A percentile compares a stretch with the other conserved stretches of the same genome.
Evolutionary conservation across 2,113 vertebrate genomes (phyloP).

Genomic region (Centropus bengalensis): DNA sequence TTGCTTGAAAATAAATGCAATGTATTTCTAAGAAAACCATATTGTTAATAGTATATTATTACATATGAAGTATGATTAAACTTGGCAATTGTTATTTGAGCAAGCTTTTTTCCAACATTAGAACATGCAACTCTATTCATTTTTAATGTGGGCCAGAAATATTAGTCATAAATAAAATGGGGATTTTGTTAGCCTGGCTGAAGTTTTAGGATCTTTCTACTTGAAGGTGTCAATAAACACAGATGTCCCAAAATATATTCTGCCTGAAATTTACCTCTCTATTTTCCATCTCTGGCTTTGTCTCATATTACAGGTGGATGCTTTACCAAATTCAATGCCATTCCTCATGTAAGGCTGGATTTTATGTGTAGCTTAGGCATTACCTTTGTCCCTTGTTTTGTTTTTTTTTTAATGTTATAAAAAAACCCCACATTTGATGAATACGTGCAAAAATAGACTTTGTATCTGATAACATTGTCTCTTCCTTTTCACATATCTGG

Average conservation of each 20-base stretch:
- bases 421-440: background rate
- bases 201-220: background rate
- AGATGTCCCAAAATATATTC: background rate
- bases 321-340: background rate
- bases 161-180: background rate
- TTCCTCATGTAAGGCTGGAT: background rate
- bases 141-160: constrained; percentile 12
- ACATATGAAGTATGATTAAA: background rate
- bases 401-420: background rate
- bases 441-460: background rate
- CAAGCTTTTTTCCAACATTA: background rate
- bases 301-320: background rate
- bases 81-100: constrained; percentile 12
- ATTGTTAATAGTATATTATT: background rate
- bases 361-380: background rate
- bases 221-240: background rate
- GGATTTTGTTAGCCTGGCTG: constrained; percentile 9
- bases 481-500: background rate
- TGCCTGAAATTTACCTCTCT: background rate
- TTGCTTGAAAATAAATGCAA: constrained; percentile 27
- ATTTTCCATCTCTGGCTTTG: background rate
- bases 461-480: background rate
- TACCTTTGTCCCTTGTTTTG: background rate
- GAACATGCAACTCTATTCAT: background rate
- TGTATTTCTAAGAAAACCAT: background rate